phyloP scores from a whole-genome alignment of 1,140 invertebrate genomes.

The Danaus plexippus region DNA sequence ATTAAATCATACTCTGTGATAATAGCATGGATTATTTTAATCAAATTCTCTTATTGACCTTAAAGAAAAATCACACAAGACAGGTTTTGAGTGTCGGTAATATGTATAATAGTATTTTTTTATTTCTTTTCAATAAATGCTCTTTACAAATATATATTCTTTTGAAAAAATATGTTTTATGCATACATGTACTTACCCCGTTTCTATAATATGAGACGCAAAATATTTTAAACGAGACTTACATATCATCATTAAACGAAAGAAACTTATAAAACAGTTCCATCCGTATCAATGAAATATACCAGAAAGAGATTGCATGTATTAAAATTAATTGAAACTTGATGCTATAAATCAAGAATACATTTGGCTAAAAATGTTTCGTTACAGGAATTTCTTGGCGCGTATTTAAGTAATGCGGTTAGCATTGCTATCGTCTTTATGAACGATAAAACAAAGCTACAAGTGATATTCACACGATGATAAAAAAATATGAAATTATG shows the following conservation, averaged over 20 bases:
- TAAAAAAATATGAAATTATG: neutral
- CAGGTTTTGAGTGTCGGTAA: constrained; percentile 30
- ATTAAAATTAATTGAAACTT: constrained; percentile 24
- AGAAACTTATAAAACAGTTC: constrained; percentile 7
- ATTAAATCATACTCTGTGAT: constrained; percentile 2
- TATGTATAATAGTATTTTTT: constrained; percentile 6
- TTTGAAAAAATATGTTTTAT: neutral
- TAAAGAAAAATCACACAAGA: constrained; percentile 41
- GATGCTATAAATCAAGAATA: constrained; percentile 25
- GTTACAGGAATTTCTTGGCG: constrained; percentile 30
- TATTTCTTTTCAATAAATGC: neutral
- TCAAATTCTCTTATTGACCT: constrained; percentile 28
- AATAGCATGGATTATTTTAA: too few species aligned
- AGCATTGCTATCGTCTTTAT: constrained; percentile 23
- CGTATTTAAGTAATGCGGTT: constrained; percentile 29
- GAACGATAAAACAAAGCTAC: constrained; percentile 27
- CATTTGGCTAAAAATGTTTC: constrained; percentile 29
- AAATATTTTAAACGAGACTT: too few species aligned
- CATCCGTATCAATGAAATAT: constrained; percentile 20
- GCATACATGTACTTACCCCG: constrained; percentile 1
- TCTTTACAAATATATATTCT: too few species aligned
- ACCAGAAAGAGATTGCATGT: constrained; percentile 22
- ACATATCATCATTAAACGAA: too few species aligned
- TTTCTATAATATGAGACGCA: too few species aligned
- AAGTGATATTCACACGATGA: constrained; percentile 24